Base-by-base conservation (phyloP, 2,888 invertebrate genomes). In the Drosophila leonis region DNA sequence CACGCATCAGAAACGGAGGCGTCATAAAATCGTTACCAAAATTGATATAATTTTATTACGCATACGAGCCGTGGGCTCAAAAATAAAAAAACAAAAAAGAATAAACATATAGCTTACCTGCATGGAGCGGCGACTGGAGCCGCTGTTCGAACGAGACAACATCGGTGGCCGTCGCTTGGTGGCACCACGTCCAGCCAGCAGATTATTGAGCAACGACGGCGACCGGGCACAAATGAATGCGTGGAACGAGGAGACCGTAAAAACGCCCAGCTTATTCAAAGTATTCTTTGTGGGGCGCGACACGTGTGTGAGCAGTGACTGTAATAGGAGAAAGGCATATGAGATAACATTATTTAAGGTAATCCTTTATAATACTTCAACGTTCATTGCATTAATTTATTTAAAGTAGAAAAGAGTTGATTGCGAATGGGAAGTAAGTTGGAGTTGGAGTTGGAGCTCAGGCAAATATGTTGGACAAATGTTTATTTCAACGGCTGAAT, bases 231-330 rank as follows among this genome's bases (percentile, higher is more conserved):
- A 98, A 88, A 99, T 98, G 93, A 98, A 98, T 82, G 98, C 99
- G 94, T 99, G 98, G 94, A 99, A 98, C 80, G 98, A 98, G 66
- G 98, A 98, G 84, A 99, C 98, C 61, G 98, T 98, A 95, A 98
- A 98, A 90, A 98, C 98, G 72, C 98, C 98, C 91, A 99, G 94
- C 93, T 98, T 97, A 94, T 98, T 98, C 91, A 99, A 94, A 54
- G 97, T 98, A 91, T 97, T 96, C 94, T 99, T 99, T 82, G 98
- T 98, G 88, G 97, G 96, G 87, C 98, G 96, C 31, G 98, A 98
- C 72, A 98, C 98, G 94, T 98, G 98, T 65, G 98, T 98, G 91
- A 99, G 95, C 90, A 99, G 94, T 82, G 98, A 98, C 98, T 98
- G 96, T 5, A 94, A 95, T 82, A 27, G 9, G 8, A 12, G 39